A percentile compares a stretch with the other conserved stretches of the same genome.
These are phyloP conservation scores for Andrena bucephala DNA, from an alignment of 2,888 invertebrate genomes.

Conservation along the genomic window DNA sequence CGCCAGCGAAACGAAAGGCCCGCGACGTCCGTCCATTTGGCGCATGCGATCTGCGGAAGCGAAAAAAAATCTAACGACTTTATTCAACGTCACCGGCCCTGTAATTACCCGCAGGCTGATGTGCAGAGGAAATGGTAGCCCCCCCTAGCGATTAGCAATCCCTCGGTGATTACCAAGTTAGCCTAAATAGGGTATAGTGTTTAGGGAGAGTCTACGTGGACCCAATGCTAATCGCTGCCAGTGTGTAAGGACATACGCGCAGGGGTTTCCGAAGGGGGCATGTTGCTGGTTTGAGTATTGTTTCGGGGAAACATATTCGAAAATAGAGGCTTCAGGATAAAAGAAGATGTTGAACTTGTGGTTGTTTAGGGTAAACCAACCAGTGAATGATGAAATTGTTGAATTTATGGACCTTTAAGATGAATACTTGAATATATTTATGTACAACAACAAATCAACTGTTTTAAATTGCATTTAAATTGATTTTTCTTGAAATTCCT, in stretches of 20 bases:
- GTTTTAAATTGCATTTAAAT: too few relatives aligned
- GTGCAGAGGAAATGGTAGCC: slow-evolving; percentile 72
- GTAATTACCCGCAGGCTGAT: slow-evolving; percentile 83
- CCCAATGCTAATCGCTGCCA: slow-evolving; percentile 72
- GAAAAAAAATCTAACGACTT: slow-evolving; percentile 82
- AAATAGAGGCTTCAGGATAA: not conserved
- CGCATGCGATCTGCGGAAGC: not conserved
- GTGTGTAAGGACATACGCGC: slow-evolving; percentile 57
- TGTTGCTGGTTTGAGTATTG: slow-evolving; percentile 47
- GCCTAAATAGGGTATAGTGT: slow-evolving; percentile 83
- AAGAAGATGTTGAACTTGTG: too few relatives aligned
- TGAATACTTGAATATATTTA: too few relatives aligned
- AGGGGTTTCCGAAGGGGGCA: slow-evolving; percentile 20
- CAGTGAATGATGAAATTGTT: too few relatives aligned
- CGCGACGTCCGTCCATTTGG: slow-evolving; percentile 16
- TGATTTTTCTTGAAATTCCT: too few relatives aligned
- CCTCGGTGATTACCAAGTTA: slow-evolving; percentile 83
- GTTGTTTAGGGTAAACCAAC: too few relatives aligned
- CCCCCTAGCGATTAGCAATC: slow-evolving; percentile 78
- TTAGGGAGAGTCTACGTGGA: slow-evolving; percentile 80
- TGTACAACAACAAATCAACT: too few relatives aligned
- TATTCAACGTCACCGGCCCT: slow-evolving; percentile 82
- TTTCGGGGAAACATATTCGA: slow-evolving; percentile 55
- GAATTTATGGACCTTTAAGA: too few relatives aligned
- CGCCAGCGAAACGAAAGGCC: slow-evolving; percentile 17